Percentiles rank a stretch among this genome's conserved stretches.
These are phyloP conservation scores for Aspidiotus destructor DNA, from an alignment of 2,888 invertebrate genomes.

Conservation along the genomic window DNA sequence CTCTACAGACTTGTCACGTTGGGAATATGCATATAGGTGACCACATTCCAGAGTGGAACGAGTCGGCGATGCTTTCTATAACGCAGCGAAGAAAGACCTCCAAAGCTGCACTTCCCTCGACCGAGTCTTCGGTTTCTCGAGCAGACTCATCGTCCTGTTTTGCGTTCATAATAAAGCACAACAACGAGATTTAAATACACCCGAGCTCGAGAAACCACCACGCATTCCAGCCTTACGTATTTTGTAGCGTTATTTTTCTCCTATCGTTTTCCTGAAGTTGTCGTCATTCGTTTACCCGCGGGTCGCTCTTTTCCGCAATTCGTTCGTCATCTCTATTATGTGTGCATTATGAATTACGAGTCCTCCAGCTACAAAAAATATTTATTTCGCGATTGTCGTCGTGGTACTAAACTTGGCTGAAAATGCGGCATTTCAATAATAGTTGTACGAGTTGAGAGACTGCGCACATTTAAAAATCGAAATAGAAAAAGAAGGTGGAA, in stretches of 20 bases:
- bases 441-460: too few relatives aligned
- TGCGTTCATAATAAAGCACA: not conserved
- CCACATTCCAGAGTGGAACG: conserved; percentile 26
- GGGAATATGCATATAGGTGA: conserved; percentile 23
- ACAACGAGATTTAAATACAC: not conserved
- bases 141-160: not conserved
- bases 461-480: too few relatives aligned
- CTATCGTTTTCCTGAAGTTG: too few relatives aligned
- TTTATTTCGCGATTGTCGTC: too few relatives aligned
- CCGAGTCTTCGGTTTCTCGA: not conserved
- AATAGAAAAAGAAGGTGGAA: too few relatives aligned
- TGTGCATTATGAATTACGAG: too few relatives aligned
- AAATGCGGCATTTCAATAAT: too few relatives aligned
- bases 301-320: too few relatives aligned
- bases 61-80: conserved; percentile 20
- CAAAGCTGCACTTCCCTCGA: conserved; percentile 19
- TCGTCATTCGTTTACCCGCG: too few relatives aligned
- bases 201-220: conserved; percentile 2
- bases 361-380: too few relatives aligned
- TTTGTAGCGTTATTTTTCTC: not conserved
- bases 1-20: conserved; percentile 21
- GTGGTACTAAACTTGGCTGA: too few relatives aligned
- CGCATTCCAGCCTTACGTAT: not conserved
- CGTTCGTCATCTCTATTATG: too few relatives aligned
- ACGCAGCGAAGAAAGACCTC: conserved; percentile 12